Evolutionary conservation across 2,797 vertebrate genomes (phyloP), one percentile per base, ranked within the genome.

Genomic region (Sebastes umbrosus): DNA sequence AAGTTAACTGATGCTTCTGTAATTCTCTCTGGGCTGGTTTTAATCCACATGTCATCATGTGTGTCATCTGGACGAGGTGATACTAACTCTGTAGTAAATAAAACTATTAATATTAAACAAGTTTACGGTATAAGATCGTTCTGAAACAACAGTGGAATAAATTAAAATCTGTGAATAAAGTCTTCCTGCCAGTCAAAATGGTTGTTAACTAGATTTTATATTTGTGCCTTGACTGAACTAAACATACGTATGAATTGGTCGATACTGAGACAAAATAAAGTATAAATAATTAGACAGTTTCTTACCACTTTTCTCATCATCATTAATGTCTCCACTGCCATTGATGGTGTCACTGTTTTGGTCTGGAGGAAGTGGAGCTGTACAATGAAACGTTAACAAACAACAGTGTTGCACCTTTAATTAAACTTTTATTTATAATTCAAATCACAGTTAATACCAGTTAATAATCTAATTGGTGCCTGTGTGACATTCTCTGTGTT

Each of bases 401-500:
- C 52, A 55, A 24, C n/a, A 11, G n/a, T 55, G 52, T 68, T 16
- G 22, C 18, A 55, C 8, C 31, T 68, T 64, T 11, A 58, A 10
- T 24, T 31, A 4, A 18, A 73, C 12, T 34, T 60, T 59, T 16
- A 67, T 1, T 27, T 22, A 22, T 52, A 57, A 31, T 20, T 54
- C 2, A 36, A 34, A 68, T 32, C 22, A 39, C 5, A 73, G 20
- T 27, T 43, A 50, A 29, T 58, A 89, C 92, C 74, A 74, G 74
- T 29, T 39, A 62, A 60, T 59, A 60, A 36, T 60, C 39, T 8
- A 18, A 18, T 1, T 32, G 77, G 66, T 43, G 62, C 29, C 22
- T 78, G 73, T 57, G 87, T 89, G 65, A 85, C 62, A 50, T 69
- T 80, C 5, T 70, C 73, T 22, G 32, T 63, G 16, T 68, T 64